Evolutionary conservation across 2,888 invertebrate genomes (phyloP), one percentile per base, ranked within the genome.

Genomic region (Oscheius sp.): DNA sequence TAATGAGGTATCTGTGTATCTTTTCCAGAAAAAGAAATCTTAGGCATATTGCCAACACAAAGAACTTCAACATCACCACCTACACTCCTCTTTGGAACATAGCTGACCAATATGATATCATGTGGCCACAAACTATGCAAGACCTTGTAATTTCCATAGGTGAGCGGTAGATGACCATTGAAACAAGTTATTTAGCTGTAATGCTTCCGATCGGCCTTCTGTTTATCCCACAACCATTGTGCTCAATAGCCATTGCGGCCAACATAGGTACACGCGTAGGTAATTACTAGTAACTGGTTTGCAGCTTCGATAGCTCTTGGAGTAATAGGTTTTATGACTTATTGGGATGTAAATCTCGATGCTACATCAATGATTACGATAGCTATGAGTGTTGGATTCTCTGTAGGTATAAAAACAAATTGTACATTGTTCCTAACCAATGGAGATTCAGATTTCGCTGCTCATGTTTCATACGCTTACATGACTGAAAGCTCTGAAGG

Each of bases 321-420:
- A 9, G 85, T 86, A 25, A 69, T 86, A 16, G 86, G 86, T 12
- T 83, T 81, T 53, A 85, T 86, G 85, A 72, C 76, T 5, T 78
- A 69, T 52, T 52, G 76, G 35, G 75, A 66, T 25, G 84, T 86
- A 49, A 80, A 80, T 41, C 68, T 86, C 25, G 85, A 86, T 61
- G 85, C 85, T n/a, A 86, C 85, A 1, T 85, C 85, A 1, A 86
- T 86, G 86, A 86, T 86, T 41, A 85, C 86, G 1, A 84, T 86
- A n/a, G 86, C 86, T 12, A 86, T 86, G 85, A 82, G 82, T 64
- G 86, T 86, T 7, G 86, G 86, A 1, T 86, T 86, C 77, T 81
- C 81, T 9, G 86, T 86, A 35, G 85, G 79, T 79, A 59, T n/a
- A 27, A 35, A 2, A 43, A 12, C 41, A n/a, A n/a, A 21, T 18